Percentiles rank a stretch among this genome's conserved stretches.
Conservation (phyloP, 2,797 vertebrate species). For the Myotis pilosus region DNA sequence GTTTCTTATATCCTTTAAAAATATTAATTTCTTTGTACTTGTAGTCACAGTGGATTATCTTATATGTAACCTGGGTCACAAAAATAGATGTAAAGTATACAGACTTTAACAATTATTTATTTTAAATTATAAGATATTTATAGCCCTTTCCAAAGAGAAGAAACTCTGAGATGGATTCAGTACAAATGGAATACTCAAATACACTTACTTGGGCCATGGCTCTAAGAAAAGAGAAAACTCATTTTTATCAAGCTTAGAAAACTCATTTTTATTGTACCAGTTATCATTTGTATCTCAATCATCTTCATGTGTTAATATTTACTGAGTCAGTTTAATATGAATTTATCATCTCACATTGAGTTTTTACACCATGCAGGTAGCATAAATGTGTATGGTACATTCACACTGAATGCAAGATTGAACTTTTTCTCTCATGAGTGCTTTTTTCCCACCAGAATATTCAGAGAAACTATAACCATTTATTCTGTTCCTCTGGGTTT, state of each 20-base stretch:
- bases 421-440: background rate
- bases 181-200: background rate
- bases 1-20: background rate
- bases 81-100: background rate
- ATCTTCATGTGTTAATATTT: background rate
- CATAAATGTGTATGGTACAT: background rate
- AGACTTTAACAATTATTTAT: background rate
- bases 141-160: background rate
- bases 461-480: background rate
- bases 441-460: background rate
- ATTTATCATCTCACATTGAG: background rate
- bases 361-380: background rate
- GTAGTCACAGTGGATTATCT: background rate
- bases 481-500: background rate
- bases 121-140: background rate
- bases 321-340: background rate
- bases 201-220: background rate
- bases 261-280: background rate
- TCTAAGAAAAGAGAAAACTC: background rate
- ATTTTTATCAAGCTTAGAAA: background rate
- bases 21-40: background rate
- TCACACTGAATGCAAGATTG: background rate
- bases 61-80: background rate
- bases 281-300: background rate
- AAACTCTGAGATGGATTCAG: background rate